Conservation (phyloP, 2,797 vertebrate species). For the Antrozous pallidus region DNA sequence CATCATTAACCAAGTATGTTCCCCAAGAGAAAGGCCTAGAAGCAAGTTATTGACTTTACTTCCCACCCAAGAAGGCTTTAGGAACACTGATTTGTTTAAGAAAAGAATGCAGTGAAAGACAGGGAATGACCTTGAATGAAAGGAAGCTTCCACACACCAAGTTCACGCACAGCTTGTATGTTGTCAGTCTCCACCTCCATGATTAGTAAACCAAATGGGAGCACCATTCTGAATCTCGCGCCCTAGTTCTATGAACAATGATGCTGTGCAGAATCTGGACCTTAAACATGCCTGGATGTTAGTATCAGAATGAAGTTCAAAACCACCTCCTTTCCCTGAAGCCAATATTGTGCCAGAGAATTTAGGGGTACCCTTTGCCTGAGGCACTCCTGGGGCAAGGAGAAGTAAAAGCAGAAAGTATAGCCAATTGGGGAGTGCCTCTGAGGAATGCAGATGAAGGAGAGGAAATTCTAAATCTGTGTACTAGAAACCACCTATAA, state of each 20-base stretch:
- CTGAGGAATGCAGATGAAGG: slow-evolving; percentile 39
- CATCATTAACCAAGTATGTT: slow-evolving; percentile 20
- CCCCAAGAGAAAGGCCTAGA: background rate
- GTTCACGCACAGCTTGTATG: background rate
- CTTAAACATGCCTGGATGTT: background rate
- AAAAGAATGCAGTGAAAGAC: background rate
- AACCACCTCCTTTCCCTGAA: slow-evolving; percentile 10
- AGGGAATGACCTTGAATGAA: background rate
- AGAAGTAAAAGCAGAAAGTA: slow-evolving; percentile 60
- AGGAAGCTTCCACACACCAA: background rate
- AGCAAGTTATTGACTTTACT: slow-evolving; percentile 9
- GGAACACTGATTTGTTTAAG: background rate
- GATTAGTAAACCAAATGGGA: background rate
- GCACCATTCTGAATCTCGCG: background rate
- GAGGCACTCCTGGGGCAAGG: slow-evolving; percentile 34
- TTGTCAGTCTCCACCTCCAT: background rate
- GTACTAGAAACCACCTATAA: slow-evolving; percentile 48
- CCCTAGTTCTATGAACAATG: background rate
- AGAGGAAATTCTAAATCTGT: slow-evolving; percentile 59
- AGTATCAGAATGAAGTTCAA: slow-evolving; percentile 6
- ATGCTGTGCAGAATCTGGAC: background rate
- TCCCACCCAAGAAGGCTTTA: background rate
- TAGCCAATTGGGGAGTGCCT: slow-evolving; percentile 42
- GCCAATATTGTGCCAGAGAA: background rate
- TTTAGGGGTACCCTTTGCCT: slow-evolving; percentile 1